These are phyloP conservation scores for Drosophila setifemur DNA, from an alignment of 1,140 invertebrate genomes.

Conservation along the genomic window DNA sequence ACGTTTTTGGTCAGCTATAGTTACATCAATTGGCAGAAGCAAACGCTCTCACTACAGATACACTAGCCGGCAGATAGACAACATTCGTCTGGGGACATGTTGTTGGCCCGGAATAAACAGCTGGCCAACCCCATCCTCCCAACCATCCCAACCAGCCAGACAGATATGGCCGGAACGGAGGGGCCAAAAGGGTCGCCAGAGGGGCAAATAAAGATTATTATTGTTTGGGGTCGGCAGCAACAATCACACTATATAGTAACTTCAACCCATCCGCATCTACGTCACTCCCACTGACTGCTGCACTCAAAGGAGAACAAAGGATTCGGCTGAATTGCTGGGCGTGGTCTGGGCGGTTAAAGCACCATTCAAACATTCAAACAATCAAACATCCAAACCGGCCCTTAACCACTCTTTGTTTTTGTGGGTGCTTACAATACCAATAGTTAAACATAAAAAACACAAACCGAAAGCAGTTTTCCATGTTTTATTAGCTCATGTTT, in stretches of 20 bases:
- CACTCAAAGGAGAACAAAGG: slow-evolving; percentile 12
- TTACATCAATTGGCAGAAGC: slow-evolving; percentile 67
- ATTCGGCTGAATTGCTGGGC: slow-evolving; percentile 55
- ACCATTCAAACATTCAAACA: no score
- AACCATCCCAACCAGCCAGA: slow-evolving; percentile 58
- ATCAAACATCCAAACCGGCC: slow-evolving; percentile 61
- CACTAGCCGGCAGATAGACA: slow-evolving; percentile 24
- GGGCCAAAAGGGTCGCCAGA: not conserved
- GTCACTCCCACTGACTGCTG: slow-evolving; percentile 4
- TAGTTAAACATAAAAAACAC: slow-evolving; percentile 52
- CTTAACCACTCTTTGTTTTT: slow-evolving; percentile 16
- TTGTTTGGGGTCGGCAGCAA: slow-evolving; percentile 48
- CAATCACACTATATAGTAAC: slow-evolving; percentile 48
- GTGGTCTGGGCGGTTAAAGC: slow-evolving; percentile 45
- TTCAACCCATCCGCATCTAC: slow-evolving; percentile 27
- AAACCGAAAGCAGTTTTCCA: slow-evolving; percentile 5
- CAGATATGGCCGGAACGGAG: not conserved
- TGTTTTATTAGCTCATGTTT: slow-evolving; percentile 50
- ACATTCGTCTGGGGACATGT: slow-evolving; percentile 71
- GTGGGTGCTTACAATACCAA: slow-evolving; percentile 31
- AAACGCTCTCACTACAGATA: no score
- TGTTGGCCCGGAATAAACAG: slow-evolving; percentile 41
- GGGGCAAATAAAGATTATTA: slow-evolving; percentile 66
- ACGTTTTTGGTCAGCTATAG: slow-evolving; percentile 65
- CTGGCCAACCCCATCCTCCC: no score